Evolutionary conservation across 2,113 vertebrate genomes (phyloP), one percentile per base, ranked within the genome.

Genomic region (Pteruthius melanotis): DNA sequence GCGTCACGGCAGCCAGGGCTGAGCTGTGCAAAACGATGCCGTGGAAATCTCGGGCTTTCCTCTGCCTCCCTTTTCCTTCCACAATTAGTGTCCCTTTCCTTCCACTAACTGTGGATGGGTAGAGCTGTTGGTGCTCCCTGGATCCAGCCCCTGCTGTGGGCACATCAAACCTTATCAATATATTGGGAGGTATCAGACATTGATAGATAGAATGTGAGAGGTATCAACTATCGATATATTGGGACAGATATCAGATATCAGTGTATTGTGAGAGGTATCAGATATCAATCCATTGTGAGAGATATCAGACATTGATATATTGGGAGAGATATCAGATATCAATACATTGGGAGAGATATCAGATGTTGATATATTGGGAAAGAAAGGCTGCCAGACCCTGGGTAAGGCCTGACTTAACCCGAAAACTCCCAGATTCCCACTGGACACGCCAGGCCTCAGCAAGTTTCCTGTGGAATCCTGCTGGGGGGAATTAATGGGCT

Each of bases 51-150:
- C 0, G 3, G 57, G 26, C 8, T 87, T 45, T n/a, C 11, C 60
- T 44, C 65, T 33, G 45, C 66, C 71, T 70, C 47, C 52, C n/a
- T 14, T 23, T 10, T 3, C 54, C 44, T 49, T 17, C 10, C 52
- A 21, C 42, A 13, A 2, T 26, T 9, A 10, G 21, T 4, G 60
- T 14, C 31, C 20, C 26, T 27, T 31, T 20, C 52, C 53, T 57
- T 7, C 17, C 35, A 1, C 76, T 24, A 6, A 22, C 0, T 45
- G 50, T 2, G 74, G 22, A 6, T 4, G 11, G 31, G 40, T 2
- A 23, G 52, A 72, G 65, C n/a, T 4, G 4, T 1, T 2, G 27
- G 42, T 53, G 65, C 40, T 61, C 31, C 47, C 57, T 13, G 53
- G 19, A 17, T 10, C 74, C 2, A 4, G 13, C 19, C 26, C 6